Conservation (phyloP, 2,888 invertebrate species). For the Quadroppia sp. region DNA sequence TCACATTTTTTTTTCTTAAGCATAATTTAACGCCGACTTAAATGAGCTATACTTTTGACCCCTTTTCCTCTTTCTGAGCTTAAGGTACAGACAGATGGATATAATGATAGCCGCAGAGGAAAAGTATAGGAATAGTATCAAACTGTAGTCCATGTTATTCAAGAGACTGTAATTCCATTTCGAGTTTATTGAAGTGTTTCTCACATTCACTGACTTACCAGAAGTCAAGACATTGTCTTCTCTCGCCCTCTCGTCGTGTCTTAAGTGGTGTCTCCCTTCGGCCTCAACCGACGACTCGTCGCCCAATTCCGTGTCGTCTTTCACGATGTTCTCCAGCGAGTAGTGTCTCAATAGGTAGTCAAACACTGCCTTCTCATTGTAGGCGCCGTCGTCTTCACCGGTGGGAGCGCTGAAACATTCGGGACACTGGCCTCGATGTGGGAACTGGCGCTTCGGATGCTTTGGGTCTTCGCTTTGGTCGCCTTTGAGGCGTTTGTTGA, state of each 20-base stretch:
- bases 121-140: constrained; percentile 70
- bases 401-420: constrained; percentile 56
- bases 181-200: constrained; percentile 41
- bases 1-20: constrained; percentile 1
- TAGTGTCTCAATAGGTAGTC: constrained; percentile 62
- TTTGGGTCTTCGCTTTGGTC: constrained; percentile 84
- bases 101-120: constrained; percentile 69
- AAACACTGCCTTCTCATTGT: constrained; percentile 64
- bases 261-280: no score
- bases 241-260: no score
- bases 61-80: constrained; percentile 59
- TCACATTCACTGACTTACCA: neutral
- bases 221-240: neutral
- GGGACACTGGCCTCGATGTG: constrained; percentile 64
- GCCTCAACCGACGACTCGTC: no score
- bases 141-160: constrained; percentile 67
- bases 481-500: constrained; percentile 75
- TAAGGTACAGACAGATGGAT: constrained; percentile 70
- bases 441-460: constrained; percentile 85
- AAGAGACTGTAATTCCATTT: constrained; percentile 51
- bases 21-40: constrained; percentile 6
- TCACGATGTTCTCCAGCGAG: constrained; percentile 47
- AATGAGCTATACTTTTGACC: constrained; percentile 31
- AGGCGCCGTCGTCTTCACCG: constrained; percentile 50
- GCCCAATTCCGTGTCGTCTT: constrained; percentile 30